A percentile compares a stretch with the other conserved stretches of the same genome.
phyloP scores from a whole-genome alignment of 2,113 vertebrate genomes.

The Accipiter cooperii region DNA sequence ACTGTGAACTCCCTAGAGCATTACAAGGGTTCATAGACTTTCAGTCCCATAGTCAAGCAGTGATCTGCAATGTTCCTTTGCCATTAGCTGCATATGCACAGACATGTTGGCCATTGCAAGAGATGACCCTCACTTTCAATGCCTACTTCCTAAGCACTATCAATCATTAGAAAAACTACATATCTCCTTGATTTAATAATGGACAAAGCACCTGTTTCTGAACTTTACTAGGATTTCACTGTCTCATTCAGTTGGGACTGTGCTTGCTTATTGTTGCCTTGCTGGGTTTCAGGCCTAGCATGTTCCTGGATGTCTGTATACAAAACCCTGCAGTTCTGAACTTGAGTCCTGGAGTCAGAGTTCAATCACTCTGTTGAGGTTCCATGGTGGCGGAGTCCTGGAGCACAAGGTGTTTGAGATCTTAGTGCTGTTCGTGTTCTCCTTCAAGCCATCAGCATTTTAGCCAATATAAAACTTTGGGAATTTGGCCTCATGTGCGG shows the following conservation, averaged over 20 bases:
- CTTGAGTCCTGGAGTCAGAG: neutral
- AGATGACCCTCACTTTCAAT: neutral
- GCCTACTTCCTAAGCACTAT: neutral
- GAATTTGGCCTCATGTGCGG: neutral
- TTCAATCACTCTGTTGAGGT: neutral
- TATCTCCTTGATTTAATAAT: neutral
- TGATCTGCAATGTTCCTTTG: neutral
- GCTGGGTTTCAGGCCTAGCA: neutral
- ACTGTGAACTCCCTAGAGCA: neutral
- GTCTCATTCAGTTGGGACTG: neutral
- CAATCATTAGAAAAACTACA: neutral
- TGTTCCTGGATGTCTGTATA: neutral
- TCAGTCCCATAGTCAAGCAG: neutral
- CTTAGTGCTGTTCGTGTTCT: neutral
- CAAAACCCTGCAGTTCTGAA: neutral
- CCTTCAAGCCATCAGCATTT: neutral
- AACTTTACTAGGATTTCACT: neutral
- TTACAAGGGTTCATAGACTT: neutral
- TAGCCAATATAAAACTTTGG: neutral
- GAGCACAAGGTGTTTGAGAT: neutral
- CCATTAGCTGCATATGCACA: neutral
- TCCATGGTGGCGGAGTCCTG: accelerated
- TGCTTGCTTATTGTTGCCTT: neutral
- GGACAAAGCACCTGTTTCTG: neutral
- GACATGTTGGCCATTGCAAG: neutral